Conservation (phyloP, 2,888 invertebrate species). For the Tortrix viridana region DNA sequence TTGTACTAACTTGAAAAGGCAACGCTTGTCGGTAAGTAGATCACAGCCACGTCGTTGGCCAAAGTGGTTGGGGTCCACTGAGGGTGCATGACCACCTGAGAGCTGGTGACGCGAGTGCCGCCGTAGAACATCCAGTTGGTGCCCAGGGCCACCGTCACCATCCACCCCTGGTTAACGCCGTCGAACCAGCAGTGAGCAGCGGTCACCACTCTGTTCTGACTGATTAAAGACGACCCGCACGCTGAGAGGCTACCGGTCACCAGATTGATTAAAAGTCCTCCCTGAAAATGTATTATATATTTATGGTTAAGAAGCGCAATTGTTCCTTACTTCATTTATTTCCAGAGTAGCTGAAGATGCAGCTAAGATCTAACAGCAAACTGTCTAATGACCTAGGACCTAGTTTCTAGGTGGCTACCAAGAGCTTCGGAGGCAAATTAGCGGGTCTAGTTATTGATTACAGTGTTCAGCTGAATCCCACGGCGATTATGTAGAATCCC, state of each 20-base stretch:
- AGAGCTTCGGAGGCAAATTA: no score
- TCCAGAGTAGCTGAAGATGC: no score
- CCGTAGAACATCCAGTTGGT: slow-evolving; percentile 56
- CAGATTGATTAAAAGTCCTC: slow-evolving; percentile 58
- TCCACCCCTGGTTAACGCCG: slow-evolving; percentile 51
- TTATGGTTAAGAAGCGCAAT: no score
- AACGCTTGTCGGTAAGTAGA: slow-evolving; percentile 51
- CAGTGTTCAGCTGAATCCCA: no score
- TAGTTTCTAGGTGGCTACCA: no score
- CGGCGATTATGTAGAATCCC: no score
- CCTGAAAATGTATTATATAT: slow-evolving; percentile 47
- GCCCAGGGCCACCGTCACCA: slow-evolving; percentile 59
- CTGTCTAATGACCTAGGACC: no score
- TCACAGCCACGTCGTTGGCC: slow-evolving; percentile 61
- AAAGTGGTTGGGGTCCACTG: slow-evolving; percentile 48
- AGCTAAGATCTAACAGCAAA: no score
- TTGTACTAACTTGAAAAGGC: not conserved
- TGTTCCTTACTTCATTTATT: no score
- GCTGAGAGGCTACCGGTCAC: slow-evolving; percentile 53
- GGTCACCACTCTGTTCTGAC: slow-evolving; percentile 55
- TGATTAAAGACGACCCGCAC: slow-evolving; percentile 59
- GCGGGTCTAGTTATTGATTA: no score
- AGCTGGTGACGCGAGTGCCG: slow-evolving; percentile 56
- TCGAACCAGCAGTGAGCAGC: slow-evolving; percentile 70
- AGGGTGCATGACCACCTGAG: slow-evolving; percentile 55